Evolutionary conservation across 2,113 vertebrate genomes (phyloP).

Genomic region (Carassius gibelio): DNA sequence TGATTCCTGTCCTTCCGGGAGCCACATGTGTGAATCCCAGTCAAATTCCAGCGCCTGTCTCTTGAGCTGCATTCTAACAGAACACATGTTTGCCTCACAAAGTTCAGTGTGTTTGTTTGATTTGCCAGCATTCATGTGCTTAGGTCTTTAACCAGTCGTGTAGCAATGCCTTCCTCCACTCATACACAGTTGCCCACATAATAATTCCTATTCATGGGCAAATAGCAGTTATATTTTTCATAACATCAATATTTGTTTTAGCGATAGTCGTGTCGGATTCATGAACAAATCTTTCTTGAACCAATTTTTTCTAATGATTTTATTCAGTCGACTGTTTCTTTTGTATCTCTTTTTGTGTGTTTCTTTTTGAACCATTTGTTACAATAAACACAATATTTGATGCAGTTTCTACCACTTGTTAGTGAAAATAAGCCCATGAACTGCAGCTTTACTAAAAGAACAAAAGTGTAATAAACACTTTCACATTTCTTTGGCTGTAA

Average conservation of each 20-base stretch:
- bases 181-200: constrained; percentile 59
- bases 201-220: constrained; percentile 41
- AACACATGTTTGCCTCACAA: not conserved
- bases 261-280: not conserved
- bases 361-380: not conserved
- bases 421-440: no score
- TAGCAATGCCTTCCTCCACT: constrained; percentile 48
- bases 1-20: constrained; percentile 41
- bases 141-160: constrained; percentile 47
- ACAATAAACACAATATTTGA: not conserved
- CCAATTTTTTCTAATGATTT: not conserved
- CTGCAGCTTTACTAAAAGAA: not conserved
- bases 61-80: constrained; percentile 5
- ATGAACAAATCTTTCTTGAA: not conserved
- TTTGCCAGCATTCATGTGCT: constrained; percentile 17
- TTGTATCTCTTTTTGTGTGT: no score
- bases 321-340: not conserved
- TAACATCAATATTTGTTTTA: no score
- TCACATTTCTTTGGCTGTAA: not conserved
- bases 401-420: not conserved
- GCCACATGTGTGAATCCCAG: constrained; percentile 40
- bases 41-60: constrained; percentile 33
- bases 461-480: constrained; percentile 50
- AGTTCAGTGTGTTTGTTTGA: constrained; percentile 38
- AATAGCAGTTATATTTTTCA: constrained; percentile 65